Base-by-base conservation (phyloP, 2,797 vertebrate species). In the Amphiprion clarkii region DNA sequence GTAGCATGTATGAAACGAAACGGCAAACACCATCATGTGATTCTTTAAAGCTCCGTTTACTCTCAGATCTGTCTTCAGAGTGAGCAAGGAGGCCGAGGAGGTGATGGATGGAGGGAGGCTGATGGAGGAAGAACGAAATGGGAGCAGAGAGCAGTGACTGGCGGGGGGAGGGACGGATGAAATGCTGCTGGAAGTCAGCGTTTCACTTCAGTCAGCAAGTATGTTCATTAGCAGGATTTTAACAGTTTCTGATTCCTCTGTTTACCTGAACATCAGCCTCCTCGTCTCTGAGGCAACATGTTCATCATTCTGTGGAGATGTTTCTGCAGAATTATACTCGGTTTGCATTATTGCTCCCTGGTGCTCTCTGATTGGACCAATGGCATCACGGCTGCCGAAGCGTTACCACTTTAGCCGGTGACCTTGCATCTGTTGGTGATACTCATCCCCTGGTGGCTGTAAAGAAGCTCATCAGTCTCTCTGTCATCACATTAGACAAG, bases 131-230 rank as follows among this genome's bases (percentile, higher is more conserved):
- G 53, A 25, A 59, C 8, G 46, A 39, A 58, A 80, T 64, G 58
- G 46, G 61, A 64, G 58, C 13, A 42, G 59, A 55, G 71, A 68
- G 78, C 25, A 12, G 55, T 61, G 74, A 64, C 66, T 44, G 0
- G 76, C 25, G 52, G 72, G 67, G 64, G 74, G 61, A 29, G 85
- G 67, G 71, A 55, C 7, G 29, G n/a, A 74, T 85, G 79, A 90
- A 83, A 83, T 13, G n/a, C 79, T 66, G 75, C 76, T 13, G 23
- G 66, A 75, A 74, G 82, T 88, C 87, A 86, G 87, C 66, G 67
- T 66, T 90, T 91, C 77, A 90, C 78, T 21, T 49, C 78, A 71
- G 76, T 10, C 8, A 9, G 16, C 58, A 55, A 16, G 46, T 16
- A 64, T 44, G 48, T 31, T 63, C 42, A 40, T 44, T 53, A 59